A percentile compares a stretch with the other conserved stretches of the same genome.
Evolutionary conservation across 2,888 invertebrate genomes (phyloP).

Genomic region (Achlya flavicornis): DNA sequence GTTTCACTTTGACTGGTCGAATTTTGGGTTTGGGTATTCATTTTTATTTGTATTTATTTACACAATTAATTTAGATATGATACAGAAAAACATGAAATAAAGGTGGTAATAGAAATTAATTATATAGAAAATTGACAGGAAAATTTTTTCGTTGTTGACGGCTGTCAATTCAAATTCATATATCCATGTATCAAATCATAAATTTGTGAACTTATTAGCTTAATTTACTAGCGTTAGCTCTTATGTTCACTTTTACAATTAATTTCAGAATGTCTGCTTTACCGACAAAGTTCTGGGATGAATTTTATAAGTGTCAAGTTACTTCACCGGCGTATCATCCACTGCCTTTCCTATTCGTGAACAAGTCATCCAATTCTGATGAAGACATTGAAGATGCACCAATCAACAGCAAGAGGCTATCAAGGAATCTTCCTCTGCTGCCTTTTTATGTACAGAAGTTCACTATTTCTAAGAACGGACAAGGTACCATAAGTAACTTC

Average conservation of each 20-base stretch:
- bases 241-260: neutral
- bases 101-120: no score
- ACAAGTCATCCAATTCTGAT: slow-evolving; percentile 31
- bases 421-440: slow-evolving; percentile 63
- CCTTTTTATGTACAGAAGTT: slow-evolving; percentile 67
- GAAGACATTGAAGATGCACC: slow-evolving; percentile 51
- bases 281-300: slow-evolving; percentile 64
- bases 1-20: no score
- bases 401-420: slow-evolving; percentile 54
- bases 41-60: no score
- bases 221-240: no score
- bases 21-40: no score
- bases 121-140: no score
- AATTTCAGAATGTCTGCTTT: slow-evolving; percentile 61
- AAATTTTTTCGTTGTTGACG: no score
- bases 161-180: no score
- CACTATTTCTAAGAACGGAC: slow-evolving; percentile 50
- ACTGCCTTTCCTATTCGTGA: slow-evolving; percentile 52
- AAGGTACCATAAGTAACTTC: slow-evolving; percentile 38
- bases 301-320: slow-evolving; percentile 60
- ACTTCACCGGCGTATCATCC: slow-evolving; percentile 66
- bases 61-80: no score
- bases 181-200: no score
- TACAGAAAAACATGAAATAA: no score
- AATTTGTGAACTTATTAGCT: no score